A percentile compares a stretch with the other conserved stretches of the same genome.
Conservation (phyloP, 2,888 invertebrate genomes). For the Ferrisia virgata region DNA sequence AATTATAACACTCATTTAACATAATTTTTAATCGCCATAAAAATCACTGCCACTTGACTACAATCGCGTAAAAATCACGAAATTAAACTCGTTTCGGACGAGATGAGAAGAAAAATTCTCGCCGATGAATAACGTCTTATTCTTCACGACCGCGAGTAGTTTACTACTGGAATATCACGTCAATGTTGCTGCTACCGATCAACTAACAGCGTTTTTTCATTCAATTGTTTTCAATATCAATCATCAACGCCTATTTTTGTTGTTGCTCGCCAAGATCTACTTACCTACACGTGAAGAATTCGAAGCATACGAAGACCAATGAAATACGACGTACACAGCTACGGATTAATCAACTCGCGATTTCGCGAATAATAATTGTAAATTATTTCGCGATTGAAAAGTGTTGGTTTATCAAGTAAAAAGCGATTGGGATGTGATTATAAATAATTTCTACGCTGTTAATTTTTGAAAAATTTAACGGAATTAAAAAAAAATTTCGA, state of each 20-base stretch:
- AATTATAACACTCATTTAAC: not conserved
- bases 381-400: too few species aligned
- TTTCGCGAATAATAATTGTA: too few species aligned
- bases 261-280: not conserved
- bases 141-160: not conserved
- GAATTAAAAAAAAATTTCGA: too few species aligned
- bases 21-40: not conserved
- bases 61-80: not conserved
- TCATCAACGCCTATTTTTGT: slow-evolving; percentile 24
- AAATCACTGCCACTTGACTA: not conserved
- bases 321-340: too few species aligned
- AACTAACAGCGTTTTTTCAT: slow-evolving; percentile 21
- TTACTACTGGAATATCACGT: slow-evolving; percentile 31
- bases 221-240: slow-evolving; percentile 34
- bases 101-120: not conserved
- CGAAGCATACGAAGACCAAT: not conserved
- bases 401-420: too few species aligned
- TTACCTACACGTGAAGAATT: slow-evolving; percentile 13
- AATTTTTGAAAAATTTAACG: too few species aligned
- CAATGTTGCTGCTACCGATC: slow-evolving; percentile 31
- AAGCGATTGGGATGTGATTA: too few species aligned
- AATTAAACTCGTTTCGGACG: not conserved
- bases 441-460: too few species aligned
- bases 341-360: not conserved
- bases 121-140: not conserved